These are phyloP conservation scores for Eremobia ochroleuca DNA, from an alignment of 2,888 invertebrate genomes.

Conservation along the genomic window DNA sequence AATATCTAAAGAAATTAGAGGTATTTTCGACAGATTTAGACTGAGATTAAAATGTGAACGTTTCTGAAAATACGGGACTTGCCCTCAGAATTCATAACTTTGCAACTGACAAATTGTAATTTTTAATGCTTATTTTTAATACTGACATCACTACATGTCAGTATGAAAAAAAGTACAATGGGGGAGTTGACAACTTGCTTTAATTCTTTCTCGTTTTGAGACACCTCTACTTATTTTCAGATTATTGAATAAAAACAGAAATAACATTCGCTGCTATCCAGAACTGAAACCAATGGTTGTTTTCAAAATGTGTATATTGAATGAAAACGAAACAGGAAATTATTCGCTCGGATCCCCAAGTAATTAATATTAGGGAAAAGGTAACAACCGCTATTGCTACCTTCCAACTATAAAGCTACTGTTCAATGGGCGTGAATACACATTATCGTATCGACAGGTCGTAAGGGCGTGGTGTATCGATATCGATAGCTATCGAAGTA, in stretches of 20 bases:
- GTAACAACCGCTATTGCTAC: background rate
- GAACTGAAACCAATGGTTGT: background rate
- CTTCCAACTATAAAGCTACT: background rate
- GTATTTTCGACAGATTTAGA: background rate
- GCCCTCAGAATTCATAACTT: background rate
- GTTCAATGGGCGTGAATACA: constrained; percentile 37
- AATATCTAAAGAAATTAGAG: too few relatives aligned
- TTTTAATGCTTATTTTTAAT: background rate
- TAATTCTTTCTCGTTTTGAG: background rate
- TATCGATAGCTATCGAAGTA: constrained; percentile 74
- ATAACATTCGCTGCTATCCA: background rate
- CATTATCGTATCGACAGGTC: constrained; percentile 41
- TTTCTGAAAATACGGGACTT: background rate
- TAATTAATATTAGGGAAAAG: background rate
- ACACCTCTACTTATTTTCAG: background rate
- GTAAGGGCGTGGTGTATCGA: constrained; percentile 75
- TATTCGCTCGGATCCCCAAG: background rate
- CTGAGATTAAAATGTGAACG: background rate
- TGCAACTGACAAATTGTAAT: background rate
- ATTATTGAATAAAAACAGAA: background rate
- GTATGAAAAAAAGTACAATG: too few relatives aligned
- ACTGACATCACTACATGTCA: too few relatives aligned
- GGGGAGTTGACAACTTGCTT: background rate
- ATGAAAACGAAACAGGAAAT: background rate
- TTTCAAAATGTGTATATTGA: background rate